phyloP scores from a whole-genome alignment of 2,888 invertebrate species.

The Heliconius sara region DNA sequence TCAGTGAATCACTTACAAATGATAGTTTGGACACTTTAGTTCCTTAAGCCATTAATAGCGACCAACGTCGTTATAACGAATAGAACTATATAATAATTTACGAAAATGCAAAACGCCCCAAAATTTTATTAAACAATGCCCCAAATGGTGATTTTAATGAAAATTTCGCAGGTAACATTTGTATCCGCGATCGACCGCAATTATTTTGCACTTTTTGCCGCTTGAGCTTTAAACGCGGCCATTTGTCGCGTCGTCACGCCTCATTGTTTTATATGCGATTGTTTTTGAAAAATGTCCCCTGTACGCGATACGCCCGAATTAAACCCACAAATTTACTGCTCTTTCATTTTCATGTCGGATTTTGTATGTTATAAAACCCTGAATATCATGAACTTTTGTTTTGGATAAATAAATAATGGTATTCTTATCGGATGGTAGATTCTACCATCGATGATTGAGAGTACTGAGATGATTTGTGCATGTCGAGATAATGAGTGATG shows the following conservation, averaged over 20 bases:
- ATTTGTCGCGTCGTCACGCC: conserved; percentile 62
- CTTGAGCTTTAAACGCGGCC: conserved; percentile 49
- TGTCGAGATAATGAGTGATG: too few species aligned
- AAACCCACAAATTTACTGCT: conserved; percentile 66
- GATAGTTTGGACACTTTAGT: background rate
- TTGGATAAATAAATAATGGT: background rate
- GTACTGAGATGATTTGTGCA: background rate
- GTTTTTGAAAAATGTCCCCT: conserved; percentile 70
- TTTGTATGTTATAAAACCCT: conserved; percentile 36
- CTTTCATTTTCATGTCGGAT: conserved; percentile 50
- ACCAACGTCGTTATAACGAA: background rate
- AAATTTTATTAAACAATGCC: conserved; percentile 10
- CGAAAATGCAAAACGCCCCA: background rate
- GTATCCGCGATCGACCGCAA: conserved; percentile 39
- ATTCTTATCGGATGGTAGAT: background rate
- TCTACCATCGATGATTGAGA: background rate
- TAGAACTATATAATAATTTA: background rate
- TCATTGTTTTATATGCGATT: conserved; percentile 72
- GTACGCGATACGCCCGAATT: conserved; percentile 58
- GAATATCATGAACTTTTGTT: background rate
- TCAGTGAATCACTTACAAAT: background rate
- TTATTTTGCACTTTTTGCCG: conserved; percentile 45
- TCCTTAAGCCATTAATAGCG: background rate
- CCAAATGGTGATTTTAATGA: conserved; percentile 6
- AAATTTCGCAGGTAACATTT: conserved; percentile 27